A percentile compares a stretch with the other conserved stretches of the same genome.
Conservation (phyloP, 2,888 invertebrate genomes). For the Phrixothrix hirtus region DNA sequence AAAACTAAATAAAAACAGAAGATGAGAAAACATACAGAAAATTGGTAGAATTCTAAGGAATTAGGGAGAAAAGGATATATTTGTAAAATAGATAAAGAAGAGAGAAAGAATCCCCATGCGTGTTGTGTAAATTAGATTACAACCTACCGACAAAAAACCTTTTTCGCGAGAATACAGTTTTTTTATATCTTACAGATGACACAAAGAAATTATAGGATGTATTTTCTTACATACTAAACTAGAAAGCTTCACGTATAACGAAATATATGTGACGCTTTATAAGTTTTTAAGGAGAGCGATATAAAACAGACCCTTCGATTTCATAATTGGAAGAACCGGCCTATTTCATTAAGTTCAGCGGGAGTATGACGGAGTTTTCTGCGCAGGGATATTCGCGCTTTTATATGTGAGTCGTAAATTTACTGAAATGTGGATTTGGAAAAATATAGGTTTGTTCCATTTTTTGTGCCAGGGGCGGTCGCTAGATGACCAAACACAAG, state of each 20-base stretch:
- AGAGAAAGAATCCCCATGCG: constrained; percentile 38
- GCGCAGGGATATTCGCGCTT: constrained; percentile 42
- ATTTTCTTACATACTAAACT: constrained; percentile 29
- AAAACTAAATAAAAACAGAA: constrained; percentile 35
- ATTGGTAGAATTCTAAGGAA: constrained; percentile 39
- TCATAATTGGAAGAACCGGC: constrained; percentile 46
- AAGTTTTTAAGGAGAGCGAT: constrained; percentile 34
- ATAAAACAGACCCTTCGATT: constrained; percentile 42
- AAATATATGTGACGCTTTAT: constrained; percentile 30
- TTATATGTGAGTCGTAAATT: constrained; percentile 49
- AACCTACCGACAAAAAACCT: constrained; percentile 37
- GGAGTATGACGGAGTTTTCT: constrained; percentile 41
- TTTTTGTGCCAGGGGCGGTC: constrained; percentile 47
- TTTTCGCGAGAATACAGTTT: constrained; percentile 33
- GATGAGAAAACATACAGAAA: constrained; percentile 39
- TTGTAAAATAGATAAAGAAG: constrained; percentile 41
- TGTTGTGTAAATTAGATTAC: constrained; percentile 43
- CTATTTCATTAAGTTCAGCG: constrained; percentile 50
- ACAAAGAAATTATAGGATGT: constrained; percentile 33
- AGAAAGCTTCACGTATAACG: constrained; percentile 23
- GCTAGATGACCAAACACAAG: constrained; percentile 42
- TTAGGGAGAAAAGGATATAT: constrained; percentile 40
- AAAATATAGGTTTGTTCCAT: constrained; percentile 51
- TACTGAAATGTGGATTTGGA: constrained; percentile 50
- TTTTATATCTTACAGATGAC: constrained; percentile 37